Evolutionary conservation across 2,113 vertebrate genomes (phyloP).

Genomic region (Brachypodius melanocephalos): DNA sequence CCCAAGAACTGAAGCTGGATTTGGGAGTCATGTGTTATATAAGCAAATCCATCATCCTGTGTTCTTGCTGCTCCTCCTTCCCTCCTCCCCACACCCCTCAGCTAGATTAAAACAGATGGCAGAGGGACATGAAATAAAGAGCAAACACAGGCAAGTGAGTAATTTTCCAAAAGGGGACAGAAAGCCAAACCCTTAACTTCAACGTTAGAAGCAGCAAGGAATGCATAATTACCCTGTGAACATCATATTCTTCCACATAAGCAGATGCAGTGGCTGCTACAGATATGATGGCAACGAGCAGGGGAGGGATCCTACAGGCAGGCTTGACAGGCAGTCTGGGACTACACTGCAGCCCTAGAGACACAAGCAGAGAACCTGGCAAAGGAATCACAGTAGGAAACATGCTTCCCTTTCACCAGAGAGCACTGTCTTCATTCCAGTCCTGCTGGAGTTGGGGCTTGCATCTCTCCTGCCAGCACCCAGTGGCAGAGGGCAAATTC

Average conservation of each 20-base stretch:
- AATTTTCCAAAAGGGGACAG: constrained; percentile 1
- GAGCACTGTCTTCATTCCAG: background rate
- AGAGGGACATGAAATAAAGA: constrained; percentile 17
- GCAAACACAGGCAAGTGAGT: constrained; percentile 5
- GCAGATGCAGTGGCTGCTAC: background rate
- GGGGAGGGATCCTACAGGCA: background rate
- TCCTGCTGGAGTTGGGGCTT: background rate
- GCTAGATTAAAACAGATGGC: constrained; percentile 39
- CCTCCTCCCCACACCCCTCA: background rate
- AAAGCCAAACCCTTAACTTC: background rate
- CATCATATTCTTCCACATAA: background rate
- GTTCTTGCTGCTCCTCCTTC: background rate
- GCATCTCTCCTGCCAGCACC: background rate
- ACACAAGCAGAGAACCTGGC: background rate
- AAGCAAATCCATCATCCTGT: background rate
- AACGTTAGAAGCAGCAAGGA: background rate
- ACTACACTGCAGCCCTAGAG: background rate
- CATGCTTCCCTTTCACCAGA: background rate
- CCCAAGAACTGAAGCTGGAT: background rate
- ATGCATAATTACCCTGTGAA: constrained; percentile 13
- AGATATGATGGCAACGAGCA: background rate
- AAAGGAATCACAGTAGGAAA: background rate
- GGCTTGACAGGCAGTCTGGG: background rate
- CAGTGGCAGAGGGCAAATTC: background rate
- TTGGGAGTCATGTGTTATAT: background rate